phyloP scores from a whole-genome alignment of 2,888 invertebrate species.

The Tipula lateralis region DNA sequence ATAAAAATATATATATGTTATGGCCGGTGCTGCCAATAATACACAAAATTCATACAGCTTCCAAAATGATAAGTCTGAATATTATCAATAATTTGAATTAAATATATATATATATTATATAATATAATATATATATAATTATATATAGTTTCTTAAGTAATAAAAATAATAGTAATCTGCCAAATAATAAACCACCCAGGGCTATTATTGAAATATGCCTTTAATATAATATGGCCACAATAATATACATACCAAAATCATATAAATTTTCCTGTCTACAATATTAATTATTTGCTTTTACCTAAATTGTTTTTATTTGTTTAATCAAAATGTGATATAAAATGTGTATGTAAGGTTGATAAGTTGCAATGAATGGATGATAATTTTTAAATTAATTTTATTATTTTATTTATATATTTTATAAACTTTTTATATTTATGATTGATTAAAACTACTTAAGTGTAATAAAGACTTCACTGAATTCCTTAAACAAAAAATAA shows the following conservation, averaged over 20 bases:
- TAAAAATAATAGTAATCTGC: conserved; percentile 7
- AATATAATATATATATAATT: not conserved
- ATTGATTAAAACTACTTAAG: not conserved
- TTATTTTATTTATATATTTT: not conserved
- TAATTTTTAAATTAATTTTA: not conserved
- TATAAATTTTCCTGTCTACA: not conserved
- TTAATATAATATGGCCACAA: not conserved
- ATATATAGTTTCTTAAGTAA: not conserved
- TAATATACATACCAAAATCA: not conserved
- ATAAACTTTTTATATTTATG: not conserved
- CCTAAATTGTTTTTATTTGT: not conserved
- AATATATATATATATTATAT: not conserved
- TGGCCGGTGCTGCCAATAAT: not conserved
- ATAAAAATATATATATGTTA: not conserved
- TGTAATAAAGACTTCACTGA: not conserved
- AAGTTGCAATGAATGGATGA: not conserved
- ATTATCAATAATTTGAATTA: conserved; percentile 1
- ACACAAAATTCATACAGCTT: conserved; percentile 19
- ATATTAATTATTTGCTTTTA: not conserved
- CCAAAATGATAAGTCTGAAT: conserved; percentile 6
- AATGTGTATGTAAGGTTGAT: not conserved
- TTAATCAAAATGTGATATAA: not conserved
- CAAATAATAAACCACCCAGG: conserved; percentile 6
- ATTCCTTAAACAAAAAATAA: not conserved
- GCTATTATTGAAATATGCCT: not conserved